Conservation (phyloP, 2,113 vertebrate species). For the Antechinus flavipes region DNA sequence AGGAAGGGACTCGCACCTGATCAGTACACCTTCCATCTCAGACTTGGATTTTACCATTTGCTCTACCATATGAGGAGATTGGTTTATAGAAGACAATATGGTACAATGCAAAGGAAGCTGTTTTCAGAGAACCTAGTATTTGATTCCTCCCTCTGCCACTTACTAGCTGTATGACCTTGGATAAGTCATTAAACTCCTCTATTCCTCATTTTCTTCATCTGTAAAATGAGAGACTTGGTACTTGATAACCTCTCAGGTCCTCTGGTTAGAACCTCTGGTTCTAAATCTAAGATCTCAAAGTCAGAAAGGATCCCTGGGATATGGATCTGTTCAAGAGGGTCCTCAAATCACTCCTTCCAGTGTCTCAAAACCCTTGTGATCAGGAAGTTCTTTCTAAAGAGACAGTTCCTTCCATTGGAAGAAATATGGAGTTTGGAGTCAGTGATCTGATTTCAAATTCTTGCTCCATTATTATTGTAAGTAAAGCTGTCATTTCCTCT, state of each 20-base stretch:
- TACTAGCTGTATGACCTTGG: conserved; percentile 62
- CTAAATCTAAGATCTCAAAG: conserved; percentile 20
- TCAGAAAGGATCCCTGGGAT: not conserved
- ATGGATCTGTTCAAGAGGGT: not conserved
- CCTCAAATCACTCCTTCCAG: not conserved
- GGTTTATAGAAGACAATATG: conserved; percentile 30
- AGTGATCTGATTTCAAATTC: not conserved
- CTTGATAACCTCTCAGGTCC: conserved; percentile 34
- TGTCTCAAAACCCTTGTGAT: not conserved
- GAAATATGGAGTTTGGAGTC: not conserved
- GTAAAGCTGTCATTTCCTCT: conserved; percentile 10
- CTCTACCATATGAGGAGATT: not conserved
- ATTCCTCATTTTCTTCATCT: conserved; percentile 33
- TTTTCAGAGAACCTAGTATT: not conserved
- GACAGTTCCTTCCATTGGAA: not conserved
- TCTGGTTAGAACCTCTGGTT: too few relatives aligned
- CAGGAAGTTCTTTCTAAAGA: not conserved
- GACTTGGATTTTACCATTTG: not conserved
- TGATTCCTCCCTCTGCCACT: conserved; percentile 6
- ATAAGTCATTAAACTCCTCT: conserved; percentile 44
- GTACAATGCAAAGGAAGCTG: not conserved
- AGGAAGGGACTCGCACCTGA: not conserved
- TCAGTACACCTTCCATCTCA: not conserved
- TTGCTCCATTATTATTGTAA: not conserved
- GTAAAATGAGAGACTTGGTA: conserved; percentile 56